Conservation (phyloP, 2,797 vertebrate species). For the Hoplostethus mediterraneus region DNA sequence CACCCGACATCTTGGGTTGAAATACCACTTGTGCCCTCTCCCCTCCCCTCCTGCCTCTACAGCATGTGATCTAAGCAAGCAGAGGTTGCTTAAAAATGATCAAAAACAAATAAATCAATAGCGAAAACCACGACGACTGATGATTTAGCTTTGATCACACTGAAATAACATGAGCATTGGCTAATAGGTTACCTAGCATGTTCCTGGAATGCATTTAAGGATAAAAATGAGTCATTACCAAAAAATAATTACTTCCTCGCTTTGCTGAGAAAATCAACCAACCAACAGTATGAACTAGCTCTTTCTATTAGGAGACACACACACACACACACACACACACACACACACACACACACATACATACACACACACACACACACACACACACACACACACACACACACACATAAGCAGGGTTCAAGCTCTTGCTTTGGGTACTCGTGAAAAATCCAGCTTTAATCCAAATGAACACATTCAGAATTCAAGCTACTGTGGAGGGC, state of each 20-base stretch:
- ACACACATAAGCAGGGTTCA: not conserved
- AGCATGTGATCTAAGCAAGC: not conserved
- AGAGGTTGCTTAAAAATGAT: not conserved
- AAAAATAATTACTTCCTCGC: too few relatives aligned
- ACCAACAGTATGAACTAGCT: constrained; percentile 2
- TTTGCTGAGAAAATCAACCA: not conserved
- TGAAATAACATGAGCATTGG: too few relatives aligned
- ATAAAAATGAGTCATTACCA: not conserved
- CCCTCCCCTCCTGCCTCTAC: not conserved
- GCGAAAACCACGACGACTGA: not conserved
- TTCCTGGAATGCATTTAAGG: too few relatives aligned
- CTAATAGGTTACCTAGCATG: not conserved
- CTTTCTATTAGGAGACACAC: not conserved
- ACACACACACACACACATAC: not conserved
- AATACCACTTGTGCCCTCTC: not conserved
- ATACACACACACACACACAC: not conserved
- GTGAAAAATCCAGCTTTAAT: constrained; percentile 51
- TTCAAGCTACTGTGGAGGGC: constrained; percentile 29
- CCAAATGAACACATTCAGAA: constrained; percentile 42
- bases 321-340: too few relatives aligned
- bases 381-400: not conserved
- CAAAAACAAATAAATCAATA: not conserved
- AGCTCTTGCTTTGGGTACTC: constrained; percentile 34
- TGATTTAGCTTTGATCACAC: too few relatives aligned
- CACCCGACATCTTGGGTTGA: not conserved